Percentiles rank a stretch among this genome's conserved stretches.
Evolutionary conservation across 2,888 invertebrate genomes (phyloP).

Genomic region (Andrena chrysosceles): DNA sequence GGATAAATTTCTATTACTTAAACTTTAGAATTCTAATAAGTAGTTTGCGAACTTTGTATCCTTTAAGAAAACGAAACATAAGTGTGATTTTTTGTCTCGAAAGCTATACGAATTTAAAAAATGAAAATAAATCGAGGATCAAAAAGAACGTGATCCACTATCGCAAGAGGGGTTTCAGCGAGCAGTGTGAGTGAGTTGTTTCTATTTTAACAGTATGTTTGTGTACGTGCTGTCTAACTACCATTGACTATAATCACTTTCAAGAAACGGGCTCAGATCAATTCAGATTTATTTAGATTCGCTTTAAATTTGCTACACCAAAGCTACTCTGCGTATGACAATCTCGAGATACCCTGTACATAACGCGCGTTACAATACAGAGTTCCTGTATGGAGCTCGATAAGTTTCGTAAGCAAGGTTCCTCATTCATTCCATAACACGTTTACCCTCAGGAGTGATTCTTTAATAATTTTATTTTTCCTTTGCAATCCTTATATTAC

Average conservation of each 20-base stretch:
- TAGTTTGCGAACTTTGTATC: too few species aligned
- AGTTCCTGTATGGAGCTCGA: background rate
- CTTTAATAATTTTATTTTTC: conserved; percentile 82
- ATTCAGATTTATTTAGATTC: conserved; percentile 29
- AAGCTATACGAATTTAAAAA: too few species aligned
- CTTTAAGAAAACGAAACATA: too few species aligned
- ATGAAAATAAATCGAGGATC: too few species aligned
- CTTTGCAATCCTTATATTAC: conserved; percentile 84
- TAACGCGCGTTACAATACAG: conserved; percentile 29
- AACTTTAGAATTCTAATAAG: too few species aligned
- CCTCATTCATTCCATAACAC: conserved; percentile 21
- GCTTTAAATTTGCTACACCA: conserved; percentile 36
- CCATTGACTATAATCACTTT: conserved; percentile 19
- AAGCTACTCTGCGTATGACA: conserved; percentile 34
- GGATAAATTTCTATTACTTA: too few species aligned
- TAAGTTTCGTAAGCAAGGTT: conserved; percentile 12
- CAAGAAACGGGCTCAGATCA: conserved; percentile 15
- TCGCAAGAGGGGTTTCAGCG: conserved; percentile 1
- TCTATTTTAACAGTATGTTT: background rate
- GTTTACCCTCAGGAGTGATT: conserved; percentile 52
- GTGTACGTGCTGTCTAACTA: conserved; percentile 4
- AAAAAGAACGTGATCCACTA: background rate
- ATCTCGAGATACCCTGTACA: conserved; percentile 29
- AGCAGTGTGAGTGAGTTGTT: background rate
- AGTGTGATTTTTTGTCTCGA: too few species aligned